phyloP scores from a whole-genome alignment of 2,797 vertebrate genomes.

The Sebastes miniatus region DNA sequence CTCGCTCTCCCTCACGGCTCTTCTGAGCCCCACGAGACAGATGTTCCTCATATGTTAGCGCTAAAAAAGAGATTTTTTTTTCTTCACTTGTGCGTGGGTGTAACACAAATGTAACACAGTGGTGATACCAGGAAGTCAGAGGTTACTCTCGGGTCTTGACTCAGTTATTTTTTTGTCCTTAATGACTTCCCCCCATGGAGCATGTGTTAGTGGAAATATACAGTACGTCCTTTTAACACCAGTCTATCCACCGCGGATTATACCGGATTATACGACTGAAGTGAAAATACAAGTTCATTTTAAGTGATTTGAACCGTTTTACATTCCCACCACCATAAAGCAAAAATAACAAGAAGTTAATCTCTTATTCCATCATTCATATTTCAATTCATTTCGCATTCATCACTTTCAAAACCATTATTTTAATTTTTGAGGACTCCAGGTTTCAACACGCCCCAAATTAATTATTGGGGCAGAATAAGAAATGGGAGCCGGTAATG shows the following conservation, averaged over 20 bases:
- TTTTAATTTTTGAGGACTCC: conserved; percentile 74
- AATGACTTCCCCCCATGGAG: conserved; percentile 17
- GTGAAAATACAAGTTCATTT: not conserved
- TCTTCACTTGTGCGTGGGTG: conserved; percentile 40
- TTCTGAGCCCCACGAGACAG: conserved; percentile 59
- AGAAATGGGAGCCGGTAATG: conserved; percentile 74
- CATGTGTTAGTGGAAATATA: conserved; percentile 13
- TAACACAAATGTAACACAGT: conserved; percentile 57
- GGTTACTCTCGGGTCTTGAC: conserved; percentile 48
- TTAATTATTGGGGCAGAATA: conserved; percentile 78
- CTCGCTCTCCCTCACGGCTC: conserved; percentile 38
- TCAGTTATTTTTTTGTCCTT: conserved; percentile 28
- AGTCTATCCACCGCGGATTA: not conserved
- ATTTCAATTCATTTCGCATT: conserved; percentile 61
- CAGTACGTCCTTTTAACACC: not conserved
- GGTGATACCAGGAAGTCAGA: conserved; percentile 63
- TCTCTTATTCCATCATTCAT: conserved; percentile 50
- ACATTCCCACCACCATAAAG: conserved; percentile 34
- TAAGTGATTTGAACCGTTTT: conserved; percentile 16
- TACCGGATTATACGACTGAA: not conserved
- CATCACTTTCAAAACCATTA: conserved; percentile 68
- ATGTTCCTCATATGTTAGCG: conserved; percentile 75
- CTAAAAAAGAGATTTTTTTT: conserved; percentile 45
- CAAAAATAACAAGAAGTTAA: conserved; percentile 56
- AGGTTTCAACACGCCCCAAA: conserved; percentile 72